Evolutionary conservation across 2,113 vertebrate genomes (phyloP), one percentile per base, ranked within the genome.

Genomic region (Brevimyrus niger): DNA sequence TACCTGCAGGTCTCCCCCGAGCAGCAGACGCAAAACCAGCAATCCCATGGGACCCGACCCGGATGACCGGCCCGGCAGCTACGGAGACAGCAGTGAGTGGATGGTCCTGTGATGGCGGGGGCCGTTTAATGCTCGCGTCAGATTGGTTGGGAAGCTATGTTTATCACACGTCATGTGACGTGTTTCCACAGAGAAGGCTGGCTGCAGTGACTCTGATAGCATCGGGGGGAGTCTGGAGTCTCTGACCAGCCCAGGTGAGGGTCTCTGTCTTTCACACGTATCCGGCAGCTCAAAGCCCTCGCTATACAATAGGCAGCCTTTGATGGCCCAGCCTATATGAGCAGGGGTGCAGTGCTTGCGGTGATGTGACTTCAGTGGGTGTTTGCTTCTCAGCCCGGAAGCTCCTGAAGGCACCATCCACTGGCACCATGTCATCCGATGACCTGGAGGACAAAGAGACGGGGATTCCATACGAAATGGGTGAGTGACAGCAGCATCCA

Each of bases 361-460:
- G 50, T 19, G 17, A 53, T 53, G 17, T 46, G 15, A 76, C 73
- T 76, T 19, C 35, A 5, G 17, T 42, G 73, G 69, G 89, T 93
- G 89, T 76, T 96, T 95, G 94, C 89, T 91, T 95, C 65, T 91
- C 89, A 0, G 89, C 76, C 0, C 94, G 95, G 91, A 96, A 93
- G 86, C 84, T 96, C 21, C 89, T 91, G 21, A 99, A 98, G 93
- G 95, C 95, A 2, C 69, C 94, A 0, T 97, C 96, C 73, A 96
- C 91, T 0, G 90, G 97, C 89, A 97, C 97, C 0, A 92, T 97
- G 92, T 98, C 97, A 84, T 97, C 95, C 0, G 98, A 99, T 1
- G 97, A 99, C 86, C 94, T 96, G 21, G 98, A 99, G 9, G 97
- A 98, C 38, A 94, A 95, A 87, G 97, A 98, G 80, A 87, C 95